phyloP scores from a whole-genome alignment of 2,888 invertebrate genomes.

The Acleris sparsana region DNA sequence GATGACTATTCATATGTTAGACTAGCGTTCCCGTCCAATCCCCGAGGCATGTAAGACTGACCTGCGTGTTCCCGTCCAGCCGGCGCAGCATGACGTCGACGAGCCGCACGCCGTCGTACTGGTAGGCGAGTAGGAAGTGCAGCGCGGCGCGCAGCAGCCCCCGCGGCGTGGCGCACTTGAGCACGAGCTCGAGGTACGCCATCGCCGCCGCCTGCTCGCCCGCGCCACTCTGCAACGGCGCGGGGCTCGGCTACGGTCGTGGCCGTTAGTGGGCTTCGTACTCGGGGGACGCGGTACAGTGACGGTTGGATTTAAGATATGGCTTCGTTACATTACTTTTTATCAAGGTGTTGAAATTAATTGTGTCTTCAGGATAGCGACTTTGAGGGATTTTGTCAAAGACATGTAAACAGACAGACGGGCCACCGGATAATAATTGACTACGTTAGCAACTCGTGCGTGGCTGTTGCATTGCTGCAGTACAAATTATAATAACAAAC shows the following conservation, averaged over 20 bases:
- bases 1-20: too few relatives aligned
- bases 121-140: conserved; percentile 91
- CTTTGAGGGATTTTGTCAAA: too few relatives aligned
- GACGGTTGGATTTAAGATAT: conserved; percentile 11
- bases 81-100: conserved; percentile 92
- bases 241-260: conserved; percentile 73
- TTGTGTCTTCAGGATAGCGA: too few relatives aligned
- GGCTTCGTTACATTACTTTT: too few relatives aligned
- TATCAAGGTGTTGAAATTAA: too few relatives aligned
- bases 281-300: conserved; percentile 29
- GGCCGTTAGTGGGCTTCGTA: conserved; percentile 52
- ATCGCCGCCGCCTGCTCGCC: conserved; percentile 96
- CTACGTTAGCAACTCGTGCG: too few relatives aligned
- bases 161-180: conserved; percentile 93
- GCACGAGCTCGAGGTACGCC: conserved; percentile 95
- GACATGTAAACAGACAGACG: too few relatives aligned
- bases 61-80: conserved; percentile 89
- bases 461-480: too few relatives aligned
- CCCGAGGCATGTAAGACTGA: conserved; percentile 59
- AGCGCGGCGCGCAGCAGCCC: conserved; percentile 92
- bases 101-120: conserved; percentile 93
- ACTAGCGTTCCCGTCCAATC: too few relatives aligned
- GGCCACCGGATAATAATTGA: too few relatives aligned
- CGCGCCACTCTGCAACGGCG: conserved; percentile 89
- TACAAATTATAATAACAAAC: too few relatives aligned